Evolutionary conservation across 2,113 vertebrate species (phyloP), one percentile per base, ranked within the genome.

Genomic region (Triplophysa tibetana): DNA sequence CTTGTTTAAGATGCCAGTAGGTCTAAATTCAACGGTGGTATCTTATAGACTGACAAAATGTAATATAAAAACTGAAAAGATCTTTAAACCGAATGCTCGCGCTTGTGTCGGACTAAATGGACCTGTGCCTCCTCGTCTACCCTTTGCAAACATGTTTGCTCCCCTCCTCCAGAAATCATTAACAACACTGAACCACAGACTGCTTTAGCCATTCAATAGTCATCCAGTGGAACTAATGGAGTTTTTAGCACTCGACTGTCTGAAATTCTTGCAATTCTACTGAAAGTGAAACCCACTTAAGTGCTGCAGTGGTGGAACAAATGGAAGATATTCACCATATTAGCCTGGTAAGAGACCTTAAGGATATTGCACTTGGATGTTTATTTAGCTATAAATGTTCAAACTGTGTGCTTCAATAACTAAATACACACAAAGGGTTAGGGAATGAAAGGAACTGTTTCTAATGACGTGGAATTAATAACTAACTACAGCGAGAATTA

Each of bases 81-180:
- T 13, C 29, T 45, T 4, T 29, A 17, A 41, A 38, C 29, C 48
- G 29, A 73, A 79, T 50, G 21, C 43, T 69, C 45, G 70, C 14
- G 29, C 26, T 76, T 8, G n/a, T 6, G 5, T 61, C 13, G 38
- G 33, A 16, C 23, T 63, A 70, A 69, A 67, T 78, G 66, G 66
- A 78, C 70, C 56, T 60, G 11, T 21, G 26, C 65, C 62, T 48
- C 23, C 33, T 21, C 50, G 21, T 52, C 16, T 33, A 19, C 58
- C 29, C 19, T 21, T 63, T 26, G 69, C 38, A 61, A 50, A 43
- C 62, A 45, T 63, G 0, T 1, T 14, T 16, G 8, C 43, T 78
- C 64, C 61, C 70, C 81, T 72, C 72, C 74, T 78, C 83, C 61
- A 80, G 90, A 52, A 92, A 90, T 92, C 88, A 91, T 89, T 91